phyloP scores from a whole-genome alignment of 30 jellyfish, hydroid and myxozoan species.

The Aurelia sp. region DNA sequence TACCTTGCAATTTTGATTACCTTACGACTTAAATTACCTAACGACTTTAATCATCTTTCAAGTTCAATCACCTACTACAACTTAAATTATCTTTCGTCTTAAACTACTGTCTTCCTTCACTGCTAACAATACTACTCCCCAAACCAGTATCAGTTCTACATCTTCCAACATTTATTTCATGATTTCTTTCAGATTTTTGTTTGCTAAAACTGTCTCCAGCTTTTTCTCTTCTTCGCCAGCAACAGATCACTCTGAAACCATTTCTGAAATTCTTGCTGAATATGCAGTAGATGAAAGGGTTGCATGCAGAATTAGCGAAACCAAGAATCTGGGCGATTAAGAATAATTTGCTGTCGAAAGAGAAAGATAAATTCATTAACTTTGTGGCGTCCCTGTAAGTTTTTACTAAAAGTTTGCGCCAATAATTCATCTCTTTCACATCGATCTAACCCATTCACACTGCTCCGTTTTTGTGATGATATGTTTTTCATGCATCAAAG shows the following conservation, averaged over 20 bases:
- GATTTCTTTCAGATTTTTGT: background rate
- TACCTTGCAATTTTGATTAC: too few relatives aligned
- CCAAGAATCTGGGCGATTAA: constrained; percentile 58
- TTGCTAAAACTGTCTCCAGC: too few relatives aligned
- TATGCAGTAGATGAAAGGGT: constrained; percentile 73
- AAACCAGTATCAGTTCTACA: background rate
- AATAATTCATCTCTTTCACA: background rate
- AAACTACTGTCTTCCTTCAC: too few relatives aligned
- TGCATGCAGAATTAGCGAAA: constrained; percentile 72
- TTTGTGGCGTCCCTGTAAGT: background rate
- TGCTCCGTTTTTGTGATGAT: too few relatives aligned
- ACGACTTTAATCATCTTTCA: too few relatives aligned
- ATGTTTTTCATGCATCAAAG: too few relatives aligned
- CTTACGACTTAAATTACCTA: too few relatives aligned
- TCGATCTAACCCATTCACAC: background rate
- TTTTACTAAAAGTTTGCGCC: background rate
- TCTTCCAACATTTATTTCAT: background rate
- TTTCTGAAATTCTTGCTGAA: constrained; percentile 79
- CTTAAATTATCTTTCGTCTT: too few relatives aligned
- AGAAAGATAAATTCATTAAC: background rate
- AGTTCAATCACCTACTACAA: too few relatives aligned
- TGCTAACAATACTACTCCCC: too few relatives aligned
- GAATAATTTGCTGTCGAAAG: constrained; percentile 46
- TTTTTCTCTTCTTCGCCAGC: constrained; percentile 28
- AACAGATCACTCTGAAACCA: constrained; percentile 54